Evolutionary conservation across 1,140 invertebrate genomes (phyloP).

Genomic region (Bombus soroeensis): DNA sequence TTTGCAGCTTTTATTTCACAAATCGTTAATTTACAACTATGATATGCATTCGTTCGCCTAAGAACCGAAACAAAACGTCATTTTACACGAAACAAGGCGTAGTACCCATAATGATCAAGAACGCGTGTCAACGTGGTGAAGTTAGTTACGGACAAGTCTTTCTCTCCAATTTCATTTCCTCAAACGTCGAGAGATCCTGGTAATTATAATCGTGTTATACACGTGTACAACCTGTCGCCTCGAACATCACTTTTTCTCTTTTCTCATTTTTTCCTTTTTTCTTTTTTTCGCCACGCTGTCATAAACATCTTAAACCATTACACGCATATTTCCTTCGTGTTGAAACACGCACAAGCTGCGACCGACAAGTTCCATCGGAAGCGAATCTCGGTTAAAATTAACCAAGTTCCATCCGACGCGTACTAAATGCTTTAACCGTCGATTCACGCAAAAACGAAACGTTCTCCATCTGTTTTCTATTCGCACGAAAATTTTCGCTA

Average conservation of each 20-base stretch:
- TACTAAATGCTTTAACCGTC: background rate
- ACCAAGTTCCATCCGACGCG: background rate
- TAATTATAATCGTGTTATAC: conserved; percentile 2
- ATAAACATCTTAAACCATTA: background rate
- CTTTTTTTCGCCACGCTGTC: background rate
- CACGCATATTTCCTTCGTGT: background rate
- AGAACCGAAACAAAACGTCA: conserved; percentile 84
- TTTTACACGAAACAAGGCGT: conserved; percentile 58
- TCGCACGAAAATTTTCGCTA: background rate
- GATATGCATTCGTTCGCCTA: conserved; percentile 92
- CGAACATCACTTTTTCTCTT: background rate
- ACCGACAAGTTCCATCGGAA: conserved; percentile 8
- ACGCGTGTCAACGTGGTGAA: conserved; percentile 54
- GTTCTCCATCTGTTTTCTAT: background rate
- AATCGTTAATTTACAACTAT: conserved; percentile 89
- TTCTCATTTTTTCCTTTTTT: background rate
- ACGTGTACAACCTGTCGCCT: conserved; percentile 8
- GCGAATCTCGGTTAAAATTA: background rate
- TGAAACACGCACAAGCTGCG: conserved; percentile 13
- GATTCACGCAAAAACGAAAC: background rate
- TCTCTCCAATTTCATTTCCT: conserved; percentile 33
- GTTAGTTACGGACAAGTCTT: conserved; percentile 47
- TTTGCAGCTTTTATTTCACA: conserved; percentile 83
- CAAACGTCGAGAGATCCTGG: conserved; percentile 4
- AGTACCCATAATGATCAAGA: conserved; percentile 55